These are phyloP conservation scores for Himalopsyche japonica DNA, from an alignment of 2,888 invertebrate species.

Conservation along the genomic window DNA sequence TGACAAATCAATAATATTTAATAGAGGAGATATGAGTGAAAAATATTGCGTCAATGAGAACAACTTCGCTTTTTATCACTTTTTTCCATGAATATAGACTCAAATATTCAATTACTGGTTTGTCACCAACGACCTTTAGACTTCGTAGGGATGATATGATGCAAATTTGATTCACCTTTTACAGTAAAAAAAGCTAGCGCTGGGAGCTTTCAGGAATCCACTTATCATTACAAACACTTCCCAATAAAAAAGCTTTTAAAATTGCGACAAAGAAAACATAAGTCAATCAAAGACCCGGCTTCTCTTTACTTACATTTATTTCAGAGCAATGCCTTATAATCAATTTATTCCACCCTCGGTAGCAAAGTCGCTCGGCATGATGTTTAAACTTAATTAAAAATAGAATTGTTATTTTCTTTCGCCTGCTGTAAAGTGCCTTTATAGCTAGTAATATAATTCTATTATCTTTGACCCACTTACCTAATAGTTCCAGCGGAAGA, in stretches of 20 bases:
- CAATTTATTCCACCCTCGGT: background rate
- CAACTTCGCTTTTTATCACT: too few relatives aligned
- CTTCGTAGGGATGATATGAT: too few relatives aligned
- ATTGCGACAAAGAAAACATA: background rate
- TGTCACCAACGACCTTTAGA: too few relatives aligned
- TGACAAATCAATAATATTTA: too few relatives aligned
- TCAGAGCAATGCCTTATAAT: background rate
- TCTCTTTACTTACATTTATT: background rate
- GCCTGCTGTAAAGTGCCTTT: background rate
- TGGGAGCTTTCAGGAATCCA: background rate
- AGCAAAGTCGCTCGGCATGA: background rate
- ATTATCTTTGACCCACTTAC: conserved; percentile 47
- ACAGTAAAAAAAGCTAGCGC: too few relatives aligned
- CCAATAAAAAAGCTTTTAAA: background rate
- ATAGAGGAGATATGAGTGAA: too few relatives aligned
- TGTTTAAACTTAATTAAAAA: background rate
- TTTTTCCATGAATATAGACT: too few relatives aligned
- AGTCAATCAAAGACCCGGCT: background rate
- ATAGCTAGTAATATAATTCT: background rate
- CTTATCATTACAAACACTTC: background rate
- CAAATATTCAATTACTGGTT: too few relatives aligned
- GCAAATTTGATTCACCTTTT: too few relatives aligned
- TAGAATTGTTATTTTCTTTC: background rate
- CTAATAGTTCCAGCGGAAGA: conserved; percentile 94
- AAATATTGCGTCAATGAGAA: too few relatives aligned